phyloP scores from a whole-genome alignment of 2,797 vertebrate genomes.

The Oophaga sylvatica region DNA sequence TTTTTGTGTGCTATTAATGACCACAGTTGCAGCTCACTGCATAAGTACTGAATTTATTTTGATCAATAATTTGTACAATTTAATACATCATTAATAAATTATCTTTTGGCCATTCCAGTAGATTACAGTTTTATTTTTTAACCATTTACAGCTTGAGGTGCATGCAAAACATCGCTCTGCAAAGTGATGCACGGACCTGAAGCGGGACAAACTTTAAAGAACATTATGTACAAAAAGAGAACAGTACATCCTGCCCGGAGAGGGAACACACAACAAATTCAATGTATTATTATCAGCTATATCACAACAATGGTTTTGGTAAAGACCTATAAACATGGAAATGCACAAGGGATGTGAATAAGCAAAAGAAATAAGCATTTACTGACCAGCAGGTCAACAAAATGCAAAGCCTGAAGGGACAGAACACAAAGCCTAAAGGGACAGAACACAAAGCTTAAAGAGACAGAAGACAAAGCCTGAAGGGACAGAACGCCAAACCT shows the following conservation, averaged over 20 bases:
- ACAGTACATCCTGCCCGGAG: conserved; percentile 11
- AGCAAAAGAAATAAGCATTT: conserved; percentile 32
- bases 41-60: conserved; percentile 61
- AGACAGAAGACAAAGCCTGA: too few species aligned
- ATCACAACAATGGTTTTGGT: conserved; percentile 31
- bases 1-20: background rate
- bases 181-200: conserved; percentile 49
- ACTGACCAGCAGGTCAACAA: conserved; percentile 57
- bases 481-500: too few species aligned
- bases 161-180: conserved; percentile 56
- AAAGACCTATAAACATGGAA: conserved; percentile 33
- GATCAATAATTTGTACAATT: conserved; percentile 56
- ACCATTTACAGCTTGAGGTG: conserved; percentile 28
- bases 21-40: conserved; percentile 47
- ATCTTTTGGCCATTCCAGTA: conserved; percentile 61
- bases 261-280: conserved; percentile 31
- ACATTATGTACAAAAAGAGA: conserved; percentile 53
- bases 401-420: background rate
- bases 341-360: conserved; percentile 27
- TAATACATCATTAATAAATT: conserved; percentile 59
- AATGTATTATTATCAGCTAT: conserved; percentile 42
- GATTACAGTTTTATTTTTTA: conserved; percentile 48
- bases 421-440: too few species aligned
- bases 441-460: background rate
- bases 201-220: conserved; percentile 35